phyloP scores from a whole-genome alignment of 2,113 vertebrate genomes.

The Butorides virescens region DNA sequence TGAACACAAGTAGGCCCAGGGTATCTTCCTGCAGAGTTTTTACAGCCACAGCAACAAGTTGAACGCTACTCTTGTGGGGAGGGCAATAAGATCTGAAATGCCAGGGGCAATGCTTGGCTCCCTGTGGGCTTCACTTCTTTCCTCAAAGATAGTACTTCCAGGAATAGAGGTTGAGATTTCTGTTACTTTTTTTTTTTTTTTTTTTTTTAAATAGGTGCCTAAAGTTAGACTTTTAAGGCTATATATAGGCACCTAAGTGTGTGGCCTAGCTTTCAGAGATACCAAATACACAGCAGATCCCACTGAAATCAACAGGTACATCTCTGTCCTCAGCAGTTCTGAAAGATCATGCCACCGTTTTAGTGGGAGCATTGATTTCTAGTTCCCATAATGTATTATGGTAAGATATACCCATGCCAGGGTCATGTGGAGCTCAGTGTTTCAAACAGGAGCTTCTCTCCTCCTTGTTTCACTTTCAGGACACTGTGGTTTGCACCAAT shows the following conservation, averaged over 20 bases:
- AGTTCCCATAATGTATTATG: neutral
- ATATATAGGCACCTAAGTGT: neutral
- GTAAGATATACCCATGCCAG: neutral
- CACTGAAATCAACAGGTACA: neutral
- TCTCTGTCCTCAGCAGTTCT: neutral
- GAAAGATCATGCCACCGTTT: neutral
- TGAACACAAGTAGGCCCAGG: neutral
- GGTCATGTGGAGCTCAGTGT: neutral
- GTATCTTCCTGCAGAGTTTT: neutral
- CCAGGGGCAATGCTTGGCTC: neutral
- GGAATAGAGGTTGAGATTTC: neutral
- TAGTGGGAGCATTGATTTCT: neutral
- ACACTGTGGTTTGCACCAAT: neutral
- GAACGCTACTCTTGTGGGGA: neutral
- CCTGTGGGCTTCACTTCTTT: neutral
- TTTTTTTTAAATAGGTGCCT: neutral
- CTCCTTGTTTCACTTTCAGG: neutral
- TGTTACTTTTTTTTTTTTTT: neutral
- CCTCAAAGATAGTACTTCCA: neutral
- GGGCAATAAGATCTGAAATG: neutral
- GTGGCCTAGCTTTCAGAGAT: neutral
- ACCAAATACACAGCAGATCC: neutral
- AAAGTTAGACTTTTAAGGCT: neutral
- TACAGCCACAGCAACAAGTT: neutral
- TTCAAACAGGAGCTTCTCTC: neutral